Base-by-base conservation (phyloP, 2,797 vertebrate genomes). In the Tenualosa ilisha region DNA sequence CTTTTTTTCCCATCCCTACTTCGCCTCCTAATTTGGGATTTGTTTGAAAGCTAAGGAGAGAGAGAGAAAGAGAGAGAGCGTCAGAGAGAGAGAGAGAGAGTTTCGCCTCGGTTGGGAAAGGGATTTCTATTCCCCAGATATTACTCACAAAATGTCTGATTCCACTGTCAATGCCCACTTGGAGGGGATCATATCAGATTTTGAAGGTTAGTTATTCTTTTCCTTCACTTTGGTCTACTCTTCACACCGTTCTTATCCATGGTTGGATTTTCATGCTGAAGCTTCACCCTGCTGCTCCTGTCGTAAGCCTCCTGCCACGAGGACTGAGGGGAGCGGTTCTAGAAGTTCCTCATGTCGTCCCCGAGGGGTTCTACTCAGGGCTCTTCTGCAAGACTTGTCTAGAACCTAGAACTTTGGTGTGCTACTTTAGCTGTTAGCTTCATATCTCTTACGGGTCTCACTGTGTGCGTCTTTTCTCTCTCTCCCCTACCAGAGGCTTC, bases 181-280 rank as follows among this genome's bases (percentile, higher is more conserved):
- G 96, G 98, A 99, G 91, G 98, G 97, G 91, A 99, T 99, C 94
- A 98, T 99, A 94, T 99, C 97, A 92, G 98, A 99, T 94, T 99
- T 99, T 94, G 97, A 99, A 98, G 98, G 98, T 98, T 94, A 94
- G 97, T 97, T 85, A 81, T 79, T 7, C 5, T 26, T 86, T 59
- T 17, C 56, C 85, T 83, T 85, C 43, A n/a, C 84, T 17, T 81
- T 11, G 75, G 26, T 75, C 0, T 68, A 53, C 20, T 68, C 22
- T 63, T 86, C 15, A 46, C 72, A 79, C 72, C 7, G 37, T n/a
- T 79, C 6, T 22, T 22, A 43, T 43, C 26, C 31, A 13, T 72
- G 65, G 2, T 72, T 51, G 50, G 31, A 12, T 4, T 31, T 17
- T 72, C 26, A 72, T 1, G 31, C 31, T 72, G 59, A 24, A n/a